Percentiles rank a stretch among this genome's conserved stretches.
Conservation (phyloP, 2,797 vertebrate genomes). For the Lithobates sylvaticus region DNA sequence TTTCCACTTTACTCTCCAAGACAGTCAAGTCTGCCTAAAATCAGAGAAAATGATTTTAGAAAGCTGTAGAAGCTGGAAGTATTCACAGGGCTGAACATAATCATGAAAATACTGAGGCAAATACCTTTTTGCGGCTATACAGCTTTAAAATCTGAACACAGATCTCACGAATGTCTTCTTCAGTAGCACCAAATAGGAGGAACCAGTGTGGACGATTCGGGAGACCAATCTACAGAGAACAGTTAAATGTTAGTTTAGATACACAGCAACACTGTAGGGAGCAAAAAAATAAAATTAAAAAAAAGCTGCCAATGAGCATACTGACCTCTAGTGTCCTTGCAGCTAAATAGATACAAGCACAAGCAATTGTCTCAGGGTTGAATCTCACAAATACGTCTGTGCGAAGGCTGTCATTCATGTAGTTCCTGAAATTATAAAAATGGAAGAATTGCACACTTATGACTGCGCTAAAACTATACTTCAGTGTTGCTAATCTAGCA, state of each 20-base stretch:
- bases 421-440: constrained; percentile 81
- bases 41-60: neutral
- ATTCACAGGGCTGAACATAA: neutral
- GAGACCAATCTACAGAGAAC: constrained; percentile 79
- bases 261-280: neutral
- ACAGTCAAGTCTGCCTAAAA: constrained; percentile 75
- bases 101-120: neutral
- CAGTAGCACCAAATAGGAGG: constrained; percentile 81
- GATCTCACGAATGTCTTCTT: constrained; percentile 84
- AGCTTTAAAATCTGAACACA: constrained; percentile 82
- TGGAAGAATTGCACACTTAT: constrained; percentile 20
- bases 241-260: neutral
- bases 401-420: constrained; percentile 88
- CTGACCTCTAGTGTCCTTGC: constrained; percentile 83
- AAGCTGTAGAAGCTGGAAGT: neutral
- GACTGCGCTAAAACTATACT: neutral
- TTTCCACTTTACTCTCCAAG: constrained; percentile 92
- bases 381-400: constrained; percentile 87
- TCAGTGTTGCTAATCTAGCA: neutral
- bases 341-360: constrained; percentile 86
- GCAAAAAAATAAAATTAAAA: too few relatives aligned
- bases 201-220: constrained; percentile 87
- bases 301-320: neutral
- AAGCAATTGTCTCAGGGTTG: constrained; percentile 85
- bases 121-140: constrained; percentile 82